A percentile compares a stretch with the other conserved stretches of the same genome.
phyloP scores from a whole-genome alignment of 1,140 invertebrate species.

The Caenorhabditis latens region DNA sequence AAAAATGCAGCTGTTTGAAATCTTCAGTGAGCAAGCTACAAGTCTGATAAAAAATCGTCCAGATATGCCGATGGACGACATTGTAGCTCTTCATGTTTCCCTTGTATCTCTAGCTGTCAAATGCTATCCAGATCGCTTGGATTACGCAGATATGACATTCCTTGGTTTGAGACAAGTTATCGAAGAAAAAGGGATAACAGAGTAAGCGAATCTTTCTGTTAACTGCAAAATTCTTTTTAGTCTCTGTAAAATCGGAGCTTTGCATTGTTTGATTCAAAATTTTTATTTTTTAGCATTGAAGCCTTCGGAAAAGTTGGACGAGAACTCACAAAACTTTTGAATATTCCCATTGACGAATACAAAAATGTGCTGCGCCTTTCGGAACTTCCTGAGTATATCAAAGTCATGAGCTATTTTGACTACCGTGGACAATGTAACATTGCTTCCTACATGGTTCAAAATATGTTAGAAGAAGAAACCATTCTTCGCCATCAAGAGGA shows the following conservation, averaged over 20 bases:
- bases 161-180: slow-evolving; percentile 89
- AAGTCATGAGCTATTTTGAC: slow-evolving; percentile 84
- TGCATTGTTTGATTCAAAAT: too few species aligned
- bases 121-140: slow-evolving; percentile 92
- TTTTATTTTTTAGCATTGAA: slow-evolving; percentile 49
- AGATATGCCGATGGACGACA: slow-evolving; percentile 95
- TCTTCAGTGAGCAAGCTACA: slow-evolving; percentile 97
- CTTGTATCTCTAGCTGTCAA: slow-evolving; percentile 94
- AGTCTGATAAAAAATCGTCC: slow-evolving; percentile 85
- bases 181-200: slow-evolving; percentile 85
- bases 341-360: slow-evolving; percentile 92
- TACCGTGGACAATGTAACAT: slow-evolving; percentile 89
- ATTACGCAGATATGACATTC: slow-evolving; percentile 95
- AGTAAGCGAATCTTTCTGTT: slow-evolving; percentile 80
- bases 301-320: slow-evolving; percentile 87
- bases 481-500: slow-evolving; percentile 87
- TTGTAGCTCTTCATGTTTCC: slow-evolving; percentile 92
- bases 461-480: slow-evolving; percentile 88
- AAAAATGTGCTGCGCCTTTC: slow-evolving; percentile 83
- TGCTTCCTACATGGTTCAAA: slow-evolving; percentile 86
- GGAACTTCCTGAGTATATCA: slow-evolving; percentile 63
- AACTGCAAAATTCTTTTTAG: not conserved
- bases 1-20: slow-evolving; percentile 94
- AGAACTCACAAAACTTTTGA: slow-evolving; percentile 91
- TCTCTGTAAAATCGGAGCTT: too few species aligned